phyloP scores from a whole-genome alignment of 2,797 vertebrate genomes.

The Apogon talboti region DNA sequence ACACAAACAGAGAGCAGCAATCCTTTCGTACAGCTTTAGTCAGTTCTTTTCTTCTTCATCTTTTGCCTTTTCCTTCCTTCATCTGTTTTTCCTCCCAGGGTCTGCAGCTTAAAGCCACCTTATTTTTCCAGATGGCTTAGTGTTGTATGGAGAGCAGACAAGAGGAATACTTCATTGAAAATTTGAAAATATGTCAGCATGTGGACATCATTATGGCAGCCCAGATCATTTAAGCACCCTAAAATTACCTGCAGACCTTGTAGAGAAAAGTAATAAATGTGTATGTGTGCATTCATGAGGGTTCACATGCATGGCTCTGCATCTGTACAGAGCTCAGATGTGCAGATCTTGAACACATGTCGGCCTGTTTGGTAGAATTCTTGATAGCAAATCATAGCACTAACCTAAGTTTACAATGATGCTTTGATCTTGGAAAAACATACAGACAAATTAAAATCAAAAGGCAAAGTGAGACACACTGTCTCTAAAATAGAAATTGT shows the following conservation, averaged over 20 bases:
- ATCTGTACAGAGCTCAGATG: conserved; percentile 59
- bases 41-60: conserved; percentile 31
- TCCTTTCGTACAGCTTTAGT: conserved; percentile 32
- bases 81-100: conserved; percentile 56
- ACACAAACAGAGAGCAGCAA: conserved; percentile 30
- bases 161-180: conserved; percentile 63
- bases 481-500: conserved; percentile 34
- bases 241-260: conserved; percentile 69
- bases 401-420: conserved; percentile 62
- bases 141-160: conserved; percentile 58
- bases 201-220: conserved; percentile 71
- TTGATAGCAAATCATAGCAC: conserved; percentile 52
- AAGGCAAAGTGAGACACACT: conserved; percentile 39
- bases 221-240: conserved; percentile 66
- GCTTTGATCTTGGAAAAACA: conserved; percentile 31
- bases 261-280: conserved; percentile 59
- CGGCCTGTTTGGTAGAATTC: conserved; percentile 54
- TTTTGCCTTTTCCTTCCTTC: conserved; percentile 30
- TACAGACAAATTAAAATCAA: conserved; percentile 42
- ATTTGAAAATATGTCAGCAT: conserved; percentile 74
- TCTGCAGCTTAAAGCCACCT: conserved; percentile 51
- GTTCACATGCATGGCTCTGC: conserved; percentile 44
- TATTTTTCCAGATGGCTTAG: conserved; percentile 71
- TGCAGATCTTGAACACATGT: conserved; percentile 70
- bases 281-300: conserved; percentile 48